Conservation (phyloP, 2,113 vertebrate species). For the Eonycteris spelaea region DNA sequence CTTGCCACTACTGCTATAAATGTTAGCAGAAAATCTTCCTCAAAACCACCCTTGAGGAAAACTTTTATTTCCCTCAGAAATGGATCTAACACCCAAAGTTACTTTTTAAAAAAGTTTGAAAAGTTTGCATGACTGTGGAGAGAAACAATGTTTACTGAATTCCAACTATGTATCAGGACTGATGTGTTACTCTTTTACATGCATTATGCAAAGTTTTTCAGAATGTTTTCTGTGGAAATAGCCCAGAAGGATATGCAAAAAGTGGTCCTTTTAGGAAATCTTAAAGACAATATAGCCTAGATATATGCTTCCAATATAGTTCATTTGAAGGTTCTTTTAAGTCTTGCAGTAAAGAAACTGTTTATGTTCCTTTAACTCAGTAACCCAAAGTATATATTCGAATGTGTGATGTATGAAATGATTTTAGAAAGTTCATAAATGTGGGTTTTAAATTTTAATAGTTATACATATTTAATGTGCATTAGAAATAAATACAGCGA, state of each 20-base stretch:
- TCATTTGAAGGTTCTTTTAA: neutral
- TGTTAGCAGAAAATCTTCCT: neutral
- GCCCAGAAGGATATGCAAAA: neutral
- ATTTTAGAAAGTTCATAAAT: neutral
- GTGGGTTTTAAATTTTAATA: neutral
- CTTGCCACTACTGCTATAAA: neutral
- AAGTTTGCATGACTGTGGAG: neutral
- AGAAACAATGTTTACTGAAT: conserved; percentile 22
- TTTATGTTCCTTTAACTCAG: neutral
- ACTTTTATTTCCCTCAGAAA: neutral
- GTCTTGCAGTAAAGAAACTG: neutral
- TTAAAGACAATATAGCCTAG: neutral
- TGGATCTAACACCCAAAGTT: neutral
- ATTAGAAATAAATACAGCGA: neutral
- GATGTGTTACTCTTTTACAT: neutral
- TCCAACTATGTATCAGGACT: neutral
- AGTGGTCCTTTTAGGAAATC: neutral
- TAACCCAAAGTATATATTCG: neutral
- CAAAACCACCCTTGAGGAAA: neutral
- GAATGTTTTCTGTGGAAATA: neutral
- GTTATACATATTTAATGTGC: neutral
- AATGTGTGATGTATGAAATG: neutral
- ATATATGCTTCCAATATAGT: neutral
- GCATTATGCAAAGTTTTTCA: neutral
- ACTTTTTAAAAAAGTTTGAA: neutral